Conservation (phyloP, 2,113 vertebrate genomes). For the Lophius piscatorius region DNA sequence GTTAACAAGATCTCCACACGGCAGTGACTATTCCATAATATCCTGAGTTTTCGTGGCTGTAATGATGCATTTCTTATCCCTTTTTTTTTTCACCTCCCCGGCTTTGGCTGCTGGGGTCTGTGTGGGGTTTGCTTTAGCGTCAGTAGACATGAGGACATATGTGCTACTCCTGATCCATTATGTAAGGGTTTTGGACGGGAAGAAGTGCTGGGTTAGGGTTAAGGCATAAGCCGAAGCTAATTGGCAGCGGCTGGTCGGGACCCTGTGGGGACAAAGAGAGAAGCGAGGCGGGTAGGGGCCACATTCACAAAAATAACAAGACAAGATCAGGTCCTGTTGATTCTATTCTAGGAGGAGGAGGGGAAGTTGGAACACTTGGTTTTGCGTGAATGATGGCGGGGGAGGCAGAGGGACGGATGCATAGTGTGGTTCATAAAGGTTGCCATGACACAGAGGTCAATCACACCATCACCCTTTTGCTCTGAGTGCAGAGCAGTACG, state of each 20-base stretch:
- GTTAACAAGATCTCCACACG: too few relatives aligned
- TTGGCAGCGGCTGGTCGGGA: slow-evolving; percentile 30
- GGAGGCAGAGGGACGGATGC: slow-evolving; percentile 18
- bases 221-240: slow-evolving; percentile 55
- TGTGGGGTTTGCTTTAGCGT: slow-evolving; percentile 23
- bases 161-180: slow-evolving; percentile 53
- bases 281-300: slow-evolving; percentile 12
- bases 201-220: slow-evolving; percentile 5
- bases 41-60: too few relatives aligned
- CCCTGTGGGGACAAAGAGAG: slow-evolving; percentile 5
- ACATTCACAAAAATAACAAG: neutral
- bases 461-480: slow-evolving; percentile 51
- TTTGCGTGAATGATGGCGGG: neutral
- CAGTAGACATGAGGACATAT: slow-evolving; percentile 44
- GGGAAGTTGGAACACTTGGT: neutral
- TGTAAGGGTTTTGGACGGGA: slow-evolving; percentile 43
- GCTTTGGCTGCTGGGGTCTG: slow-evolving; percentile 21
- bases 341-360: slow-evolving; percentile 3
- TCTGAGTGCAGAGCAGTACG: slow-evolving; percentile 3
- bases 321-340: neutral
- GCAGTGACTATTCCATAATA: too few relatives aligned
- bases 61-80: neutral
- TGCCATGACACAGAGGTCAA: slow-evolving; percentile 49
- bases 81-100: slow-evolving; percentile 14
- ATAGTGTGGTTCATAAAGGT: slow-evolving; percentile 47